Evolutionary conservation across 2,113 vertebrate genomes (phyloP), one percentile per base, ranked within the genome.

Genomic region (Cairina moschata): DNA sequence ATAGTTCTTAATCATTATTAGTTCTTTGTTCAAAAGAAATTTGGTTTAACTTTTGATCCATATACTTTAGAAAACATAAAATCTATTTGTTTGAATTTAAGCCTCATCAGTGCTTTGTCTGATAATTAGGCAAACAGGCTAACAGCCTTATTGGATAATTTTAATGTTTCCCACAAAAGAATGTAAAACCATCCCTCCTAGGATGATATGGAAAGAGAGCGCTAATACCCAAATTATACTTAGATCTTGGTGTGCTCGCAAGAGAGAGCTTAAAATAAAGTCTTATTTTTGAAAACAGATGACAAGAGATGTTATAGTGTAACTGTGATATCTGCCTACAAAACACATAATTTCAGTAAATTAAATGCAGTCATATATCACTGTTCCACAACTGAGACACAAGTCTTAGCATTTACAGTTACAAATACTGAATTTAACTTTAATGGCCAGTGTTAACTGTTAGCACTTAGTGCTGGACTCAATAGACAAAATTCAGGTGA

Each of bases 361-460:
- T 4, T 42, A 67, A 76, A 60, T 88, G 58, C 74, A 81, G 59
- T 58, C 72, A 73, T 87, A 95, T 95, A 74, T 34, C 34, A 84
- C 60, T 79, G 81, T 73, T 90, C 71, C 71, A 66, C 60, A 69
- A 73, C 31, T 4, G 79, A 91, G 91, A 75, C 68, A 76, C 62
- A 76, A 62, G 73, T 21, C 14, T 83, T 68, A 92, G 82, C 31
- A 26, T 69, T 95, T 28, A 36, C 50, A 84, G 81, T 84, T 95
- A 96, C 94, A 95, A 96, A 91, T 68, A 90, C 58, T n/a, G 80
- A 54, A 56, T 54, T 76, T 88, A 89, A 87, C 93, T 94, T 96
- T 1, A 67, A 74, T 69, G 76, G 90, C 60, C 66, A 44, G 42
- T 44, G 90, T 88, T 63, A 88, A 28, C 15, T 9, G 77, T 58